These are phyloP conservation scores for Chondrilla cf. caribensis DNA, from an alignment of 37 sponge, comb jelly and placozoan species.

Conservation along the genomic window DNA sequence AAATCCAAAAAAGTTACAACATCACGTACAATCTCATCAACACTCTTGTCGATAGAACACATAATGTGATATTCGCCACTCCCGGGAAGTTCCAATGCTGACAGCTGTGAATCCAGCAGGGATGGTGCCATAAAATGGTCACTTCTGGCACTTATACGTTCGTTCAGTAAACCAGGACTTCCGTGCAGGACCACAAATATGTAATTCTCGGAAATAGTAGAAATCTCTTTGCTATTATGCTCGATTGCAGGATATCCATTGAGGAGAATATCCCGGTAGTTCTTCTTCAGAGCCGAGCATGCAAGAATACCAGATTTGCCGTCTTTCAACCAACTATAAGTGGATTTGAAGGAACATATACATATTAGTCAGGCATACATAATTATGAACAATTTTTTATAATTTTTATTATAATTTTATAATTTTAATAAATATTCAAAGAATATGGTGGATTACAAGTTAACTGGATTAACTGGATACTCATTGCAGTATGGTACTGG, in stretches of 20 bases:
- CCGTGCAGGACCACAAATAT: conserved; percentile 56
- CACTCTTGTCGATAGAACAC: conserved; percentile 17
- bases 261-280: conserved; percentile 49
- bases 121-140: conserved; percentile 75
- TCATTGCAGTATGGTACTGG: too few species aligned
- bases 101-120: conserved; percentile 65
- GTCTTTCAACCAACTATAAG: background rate
- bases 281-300: conserved; percentile 71
- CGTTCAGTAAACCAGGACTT: conserved; percentile 27
- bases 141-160: conserved; percentile 29
- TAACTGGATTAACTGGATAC: too few species aligned
- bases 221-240: background rate
- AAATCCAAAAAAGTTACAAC: too few species aligned
- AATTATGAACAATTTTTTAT: too few species aligned
- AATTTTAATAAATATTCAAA: too few species aligned
- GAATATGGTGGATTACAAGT: too few species aligned
- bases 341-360: background rate
- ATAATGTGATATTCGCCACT: conserved; percentile 28
- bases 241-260: background rate
- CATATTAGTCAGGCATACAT: background rate
- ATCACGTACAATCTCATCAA: conserved; percentile 11
- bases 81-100: conserved; percentile 47
- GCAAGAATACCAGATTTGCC: conserved; percentile 49
- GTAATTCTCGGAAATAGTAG: background rate
- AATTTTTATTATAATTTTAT: too few species aligned